Conservation (phyloP, 2,797 vertebrate species). For the Allochrocebus solatus region DNA sequence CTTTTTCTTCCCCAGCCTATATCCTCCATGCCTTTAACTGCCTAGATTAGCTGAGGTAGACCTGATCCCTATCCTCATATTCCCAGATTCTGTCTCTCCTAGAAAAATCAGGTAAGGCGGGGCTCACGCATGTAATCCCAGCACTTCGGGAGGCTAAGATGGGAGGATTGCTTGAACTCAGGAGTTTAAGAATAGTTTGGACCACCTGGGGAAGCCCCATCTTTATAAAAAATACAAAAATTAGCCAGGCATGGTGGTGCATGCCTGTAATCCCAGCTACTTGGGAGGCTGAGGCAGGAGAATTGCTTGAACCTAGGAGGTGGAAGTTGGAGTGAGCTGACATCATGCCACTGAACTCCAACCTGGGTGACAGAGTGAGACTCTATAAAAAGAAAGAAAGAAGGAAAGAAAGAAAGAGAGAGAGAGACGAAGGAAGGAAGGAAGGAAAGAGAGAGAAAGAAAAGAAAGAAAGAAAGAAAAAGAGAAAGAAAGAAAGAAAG, state of each 20-base stretch:
- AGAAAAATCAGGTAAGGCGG: neutral
- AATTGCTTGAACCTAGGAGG: neutral
- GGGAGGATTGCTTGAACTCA: neutral
- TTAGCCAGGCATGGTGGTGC: neutral
- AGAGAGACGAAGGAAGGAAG: too few species aligned
- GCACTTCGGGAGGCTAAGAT: neutral
- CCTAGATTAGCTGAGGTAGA: neutral
- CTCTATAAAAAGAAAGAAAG: neutral
- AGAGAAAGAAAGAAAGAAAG: rapidly evolving
- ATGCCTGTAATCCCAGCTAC: neutral
- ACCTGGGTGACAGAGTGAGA: neutral
- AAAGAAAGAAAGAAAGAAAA: too few species aligned
- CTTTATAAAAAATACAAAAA: neutral
- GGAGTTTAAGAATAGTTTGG: neutral
- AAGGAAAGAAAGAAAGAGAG: too few species aligned
- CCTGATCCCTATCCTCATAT: neutral
- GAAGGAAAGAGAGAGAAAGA: neutral
- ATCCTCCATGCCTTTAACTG: neutral
- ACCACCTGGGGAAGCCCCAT: neutral
- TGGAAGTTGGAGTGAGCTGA: neutral
- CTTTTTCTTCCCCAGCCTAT: neutral
- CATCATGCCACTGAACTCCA: neutral
- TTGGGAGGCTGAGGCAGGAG: neutral
- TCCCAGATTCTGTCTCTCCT: neutral
- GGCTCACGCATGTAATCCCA: neutral